Percentiles rank a stretch among this genome's conserved stretches.
Evolutionary conservation across 2,797 vertebrate species (phyloP).

Genomic region (Limosa lapponica): DNA sequence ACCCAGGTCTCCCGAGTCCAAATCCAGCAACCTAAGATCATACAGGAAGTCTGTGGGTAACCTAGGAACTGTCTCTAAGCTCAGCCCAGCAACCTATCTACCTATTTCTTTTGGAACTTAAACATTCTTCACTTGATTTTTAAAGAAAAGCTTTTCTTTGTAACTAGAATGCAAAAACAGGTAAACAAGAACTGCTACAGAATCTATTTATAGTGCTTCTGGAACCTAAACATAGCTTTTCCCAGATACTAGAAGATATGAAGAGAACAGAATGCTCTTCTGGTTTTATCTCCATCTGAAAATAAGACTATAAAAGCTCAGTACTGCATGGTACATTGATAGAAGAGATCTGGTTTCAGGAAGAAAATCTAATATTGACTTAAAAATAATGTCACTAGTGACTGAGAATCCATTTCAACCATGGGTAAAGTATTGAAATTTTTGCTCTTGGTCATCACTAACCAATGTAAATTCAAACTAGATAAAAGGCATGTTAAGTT

Average conservation of each 20-base stretch:
- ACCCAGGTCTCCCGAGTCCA: slow-evolving; percentile 68
- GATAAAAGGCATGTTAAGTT: background rate
- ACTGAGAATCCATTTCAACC: background rate
- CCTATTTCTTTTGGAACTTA: background rate
- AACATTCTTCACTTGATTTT: background rate
- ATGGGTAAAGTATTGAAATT: background rate
- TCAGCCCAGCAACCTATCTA: background rate
- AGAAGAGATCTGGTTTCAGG: background rate
- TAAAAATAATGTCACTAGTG: background rate
- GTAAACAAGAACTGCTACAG: background rate
- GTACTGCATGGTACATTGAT: background rate
- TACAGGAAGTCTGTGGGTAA: slow-evolving; percentile 67
- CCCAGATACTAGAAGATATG: background rate
- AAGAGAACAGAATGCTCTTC: background rate
- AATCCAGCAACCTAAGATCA: slow-evolving; percentile 74
- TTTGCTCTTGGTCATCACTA: background rate
- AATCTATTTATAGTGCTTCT: background rate
- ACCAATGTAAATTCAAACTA: background rate
- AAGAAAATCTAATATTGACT: background rate
- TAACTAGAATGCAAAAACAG: background rate
- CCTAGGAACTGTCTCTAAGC: slow-evolving; percentile 52
- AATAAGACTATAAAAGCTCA: background rate
- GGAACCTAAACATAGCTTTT: background rate
- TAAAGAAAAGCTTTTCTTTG: background rate
- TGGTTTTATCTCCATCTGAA: background rate